Base-by-base conservation (phyloP, 2,113 vertebrate species). In the Plectropomus leopardus region DNA sequence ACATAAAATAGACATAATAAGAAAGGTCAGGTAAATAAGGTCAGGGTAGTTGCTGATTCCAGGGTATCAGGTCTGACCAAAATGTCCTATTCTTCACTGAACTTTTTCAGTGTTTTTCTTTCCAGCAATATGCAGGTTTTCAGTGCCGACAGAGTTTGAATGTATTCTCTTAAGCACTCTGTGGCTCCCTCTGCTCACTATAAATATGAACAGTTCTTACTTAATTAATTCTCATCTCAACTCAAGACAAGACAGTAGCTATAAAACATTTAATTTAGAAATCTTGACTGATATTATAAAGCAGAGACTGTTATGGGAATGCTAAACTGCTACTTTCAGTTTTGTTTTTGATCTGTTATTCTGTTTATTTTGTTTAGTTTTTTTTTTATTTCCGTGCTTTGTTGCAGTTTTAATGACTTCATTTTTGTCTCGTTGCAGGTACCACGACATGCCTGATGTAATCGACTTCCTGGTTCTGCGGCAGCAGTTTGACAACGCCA, bases 401-500 rank as follows among this genome's bases (percentile, higher is more conserved):
- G 21, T 48, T 26, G 4, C 36, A 26, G 13, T 40, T 36, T 73
- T 13, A 16, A 17, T 5, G 15, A 44, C 10, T 32, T 26, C 1
- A 4, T 16, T 34, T 51, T 63, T 68, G 42, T 68, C 32, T 51
- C 16, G 32, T 60, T 67, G 69, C 85, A 98, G 97, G 85, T 99
- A 99, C 93, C 98, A 99, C 17, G 98, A 99, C 93, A 99, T 99
- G 98, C 97, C 98, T 58, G 98, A 99, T 82, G 98, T 99, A 68
- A 99, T 99, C 68, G 98, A 99, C 92, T 99, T 99, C 93, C 94
- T 99, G 60, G 95, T 99, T 66, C 91, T 99, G 83, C 95, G 98
- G 83, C 97, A 99, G 90, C 98, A 99, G 85, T 99, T 99, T 92
- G 98, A 99, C 80, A 97, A 99, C 6, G 97, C 97, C 78, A 96